Percentiles rank a stretch among this genome's conserved stretches.
Evolutionary conservation across 2,797 vertebrate species (phyloP).

Genomic region (Myripristis murdjan): DNA sequence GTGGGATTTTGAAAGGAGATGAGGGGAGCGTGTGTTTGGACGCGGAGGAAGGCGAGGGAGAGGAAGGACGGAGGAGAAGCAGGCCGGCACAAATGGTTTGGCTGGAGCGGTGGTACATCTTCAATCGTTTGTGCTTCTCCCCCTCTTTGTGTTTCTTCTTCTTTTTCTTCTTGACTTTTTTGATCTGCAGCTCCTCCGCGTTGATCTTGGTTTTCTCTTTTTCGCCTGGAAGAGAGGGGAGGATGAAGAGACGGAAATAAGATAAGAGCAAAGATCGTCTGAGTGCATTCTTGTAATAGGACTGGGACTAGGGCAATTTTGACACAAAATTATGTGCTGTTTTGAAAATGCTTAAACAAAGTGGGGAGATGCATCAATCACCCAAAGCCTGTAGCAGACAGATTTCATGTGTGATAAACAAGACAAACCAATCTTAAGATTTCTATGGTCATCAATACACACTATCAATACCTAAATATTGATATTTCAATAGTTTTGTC

Average conservation of each 20-base stretch:
- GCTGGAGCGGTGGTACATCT: slow-evolving; percentile 97
- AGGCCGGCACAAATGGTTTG: slow-evolving; percentile 94
- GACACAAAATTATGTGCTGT: slow-evolving; percentile 1
- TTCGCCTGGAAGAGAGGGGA: slow-evolving; percentile 82
- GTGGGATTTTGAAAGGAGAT: slow-evolving; percentile 85
- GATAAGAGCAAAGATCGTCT: neutral
- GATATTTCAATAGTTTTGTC: too few species aligned
- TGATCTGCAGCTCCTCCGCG: slow-evolving; percentile 93
- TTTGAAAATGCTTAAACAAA: neutral
- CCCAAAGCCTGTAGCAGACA: too few species aligned
- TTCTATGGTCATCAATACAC: too few species aligned
- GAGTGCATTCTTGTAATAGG: too few species aligned
- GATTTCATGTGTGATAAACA: too few species aligned
- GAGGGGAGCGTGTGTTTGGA: slow-evolving; percentile 76
- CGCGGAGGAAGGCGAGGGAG: slow-evolving; percentile 52
- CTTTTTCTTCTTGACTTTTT: slow-evolving; percentile 99
- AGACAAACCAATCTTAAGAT: too few species aligned
- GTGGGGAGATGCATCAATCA: too few species aligned
- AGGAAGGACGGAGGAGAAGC: slow-evolving; percentile 81
- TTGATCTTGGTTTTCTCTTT: slow-evolving; percentile 92
- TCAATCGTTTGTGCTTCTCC: slow-evolving; percentile 94
- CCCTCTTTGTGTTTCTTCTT: slow-evolving; percentile 99
- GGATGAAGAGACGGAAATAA: neutral
- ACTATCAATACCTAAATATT: too few species aligned
- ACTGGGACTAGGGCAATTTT: neutral